A percentile compares a stretch with the other conserved stretches of the same genome.
phyloP scores from a whole-genome alignment of 1,140 invertebrate species.

The Argopecten irradians region DNA sequence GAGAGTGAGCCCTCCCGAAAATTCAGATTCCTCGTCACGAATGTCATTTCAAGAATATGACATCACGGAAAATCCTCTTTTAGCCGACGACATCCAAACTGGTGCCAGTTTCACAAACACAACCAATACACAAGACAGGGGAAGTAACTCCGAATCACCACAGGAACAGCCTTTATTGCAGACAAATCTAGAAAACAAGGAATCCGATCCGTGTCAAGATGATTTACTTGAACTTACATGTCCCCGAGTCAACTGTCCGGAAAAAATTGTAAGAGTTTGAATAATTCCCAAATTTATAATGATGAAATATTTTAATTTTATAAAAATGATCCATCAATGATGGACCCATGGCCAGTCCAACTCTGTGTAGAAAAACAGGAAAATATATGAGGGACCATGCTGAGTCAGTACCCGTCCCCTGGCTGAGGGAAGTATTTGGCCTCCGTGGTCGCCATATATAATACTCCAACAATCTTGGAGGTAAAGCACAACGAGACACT shows the following conservation, averaged over 20 bases:
- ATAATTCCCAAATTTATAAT: no score
- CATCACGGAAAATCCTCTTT: constrained; percentile 50
- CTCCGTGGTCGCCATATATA: no score
- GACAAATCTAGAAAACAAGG: constrained; percentile 19
- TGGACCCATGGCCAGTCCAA: no score
- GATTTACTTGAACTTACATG: constrained; percentile 48
- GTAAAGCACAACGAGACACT: no score
- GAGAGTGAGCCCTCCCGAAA: not conserved
- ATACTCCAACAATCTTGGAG: no score
- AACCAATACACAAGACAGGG: not conserved
- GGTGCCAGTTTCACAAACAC: not conserved
- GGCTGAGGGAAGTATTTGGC: no score
- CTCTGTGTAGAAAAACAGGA: no score
- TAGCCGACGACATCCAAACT: not conserved
- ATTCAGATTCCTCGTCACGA: not conserved
- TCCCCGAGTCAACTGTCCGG: constrained; percentile 71
- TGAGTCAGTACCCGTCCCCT: no score
- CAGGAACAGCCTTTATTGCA: not conserved
- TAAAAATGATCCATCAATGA: no score
- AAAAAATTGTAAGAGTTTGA: constrained; percentile 70
- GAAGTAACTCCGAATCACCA: not conserved
- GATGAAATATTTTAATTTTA: no score
- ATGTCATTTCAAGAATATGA: constrained; percentile 58
- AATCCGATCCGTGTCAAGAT: constrained; percentile 33
- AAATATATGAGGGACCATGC: no score